These are phyloP conservation scores for Dermatemys mawii DNA, from an alignment of 2,113 vertebrate genomes.

Conservation along the genomic window DNA sequence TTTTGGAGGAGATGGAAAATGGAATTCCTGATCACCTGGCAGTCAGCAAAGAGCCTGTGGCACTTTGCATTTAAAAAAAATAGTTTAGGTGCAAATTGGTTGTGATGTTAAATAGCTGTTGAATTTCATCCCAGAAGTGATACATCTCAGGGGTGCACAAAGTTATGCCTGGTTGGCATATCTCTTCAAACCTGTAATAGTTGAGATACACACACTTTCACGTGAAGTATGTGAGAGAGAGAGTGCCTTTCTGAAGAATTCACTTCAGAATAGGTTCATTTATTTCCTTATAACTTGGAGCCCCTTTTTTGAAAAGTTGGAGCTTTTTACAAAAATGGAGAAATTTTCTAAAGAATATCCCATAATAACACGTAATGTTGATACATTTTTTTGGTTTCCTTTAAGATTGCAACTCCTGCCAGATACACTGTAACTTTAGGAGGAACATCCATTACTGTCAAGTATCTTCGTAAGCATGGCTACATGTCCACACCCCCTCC, in stretches of 20 bases:
- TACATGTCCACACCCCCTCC: slow-evolving; percentile 94
- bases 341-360: not conserved
- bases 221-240: not conserved
- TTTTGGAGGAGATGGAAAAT: no score
- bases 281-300: not conserved
- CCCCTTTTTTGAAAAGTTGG: not conserved
- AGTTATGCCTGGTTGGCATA: not conserved
- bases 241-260: not conserved
- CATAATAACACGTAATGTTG: not conserved
- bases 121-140: not conserved
- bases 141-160: not conserved
- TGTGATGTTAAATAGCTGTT: not conserved
- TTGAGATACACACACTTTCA: no score
- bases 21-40: no score
- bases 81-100: not conserved
- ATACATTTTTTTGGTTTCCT: slow-evolving; percentile 26
- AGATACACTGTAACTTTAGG: slow-evolving; percentile 93
- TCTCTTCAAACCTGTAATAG: not conserved
- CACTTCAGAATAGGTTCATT: not conserved
- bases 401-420: slow-evolving; percentile 94
- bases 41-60: not conserved
- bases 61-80: not conserved
- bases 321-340: not conserved
- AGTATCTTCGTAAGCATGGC: slow-evolving; percentile 89
- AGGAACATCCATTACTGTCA: slow-evolving; percentile 91